Evolutionary conservation across 2,888 invertebrate species (phyloP), one percentile per base, ranked within the genome.

Genomic region (Eristalinus aeneus): DNA sequence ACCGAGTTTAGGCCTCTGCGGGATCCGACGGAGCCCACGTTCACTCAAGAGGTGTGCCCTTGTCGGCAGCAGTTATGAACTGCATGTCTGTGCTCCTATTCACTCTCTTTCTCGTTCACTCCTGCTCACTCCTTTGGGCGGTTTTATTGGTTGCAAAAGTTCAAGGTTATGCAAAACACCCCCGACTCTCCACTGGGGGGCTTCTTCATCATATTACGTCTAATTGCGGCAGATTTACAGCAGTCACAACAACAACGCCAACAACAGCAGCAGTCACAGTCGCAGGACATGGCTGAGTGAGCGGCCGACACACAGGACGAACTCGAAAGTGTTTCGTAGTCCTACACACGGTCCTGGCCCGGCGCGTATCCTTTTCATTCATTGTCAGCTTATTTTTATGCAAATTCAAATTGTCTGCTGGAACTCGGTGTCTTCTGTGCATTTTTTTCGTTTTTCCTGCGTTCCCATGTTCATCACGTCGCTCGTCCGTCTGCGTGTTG

Each of bases 341-440:
- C 34, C 9, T 46, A 71, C 67, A 71, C 39, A 67, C 54, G 53
- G 58, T 77, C 63, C 73, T 85, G 84, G 16, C 61, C 12, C 81
- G 81, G 85, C 61, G 85, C 61, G 69, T 86, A 82, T 82, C 86
- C 68, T 77, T 85, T 81, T 82, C 86, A 78, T 82, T 86, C 82
- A 82, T 82, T 86, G 86, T 86, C 86, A 86, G 86, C 86, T 82
- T 54, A 82, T 78, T 82, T 84, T 86, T 76, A 86, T 86, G 86
- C 69, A 86, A 86, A 86, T 86, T 86, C 73, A 77, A 86, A 86
- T 78, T 82, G 86, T 86, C 86, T 86, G 82, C 69, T 74, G 56
- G 82, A 69, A 63, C 58, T 60, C 61, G 56, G 61, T 60, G 58
- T 34, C 22, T 12, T 77, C 34, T 54, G 2, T 27, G 27, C 5